Evolutionary conservation across 2,797 vertebrate species (phyloP), one percentile per base, ranked within the genome.

Genomic region (Craterocephalus amniculus): DNA sequence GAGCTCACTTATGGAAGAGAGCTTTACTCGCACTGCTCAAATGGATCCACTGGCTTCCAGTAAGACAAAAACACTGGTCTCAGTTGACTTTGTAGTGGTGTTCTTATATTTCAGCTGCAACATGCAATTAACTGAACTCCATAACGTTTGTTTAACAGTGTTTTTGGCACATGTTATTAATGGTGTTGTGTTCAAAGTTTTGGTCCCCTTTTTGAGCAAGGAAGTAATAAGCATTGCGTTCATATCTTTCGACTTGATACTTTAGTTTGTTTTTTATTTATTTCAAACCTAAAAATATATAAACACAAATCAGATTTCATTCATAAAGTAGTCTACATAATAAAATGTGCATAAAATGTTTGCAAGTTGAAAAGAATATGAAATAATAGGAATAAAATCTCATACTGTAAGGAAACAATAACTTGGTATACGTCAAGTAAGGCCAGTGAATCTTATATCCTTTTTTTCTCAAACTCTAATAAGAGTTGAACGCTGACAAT

Each of bases 1-100:
- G 66, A 79, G 64, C 61, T 81, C 48, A 79, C 40, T 59, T 45
- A 59, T 81, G 66, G 58, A 72, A 18, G 12, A 40, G 9, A 57
- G 34, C 63, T 67, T 27, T 27, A 22, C 49, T 58, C 72, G 74
- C 9, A 2, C 62, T 48, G 57, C 71, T 72, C 59, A 67, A 45
- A 61, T 72, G 20, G 63, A 72, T 58, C 2, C 68, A 36, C 54
- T 66, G 40, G 72, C 76, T 83, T 55, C 29, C 18, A 18, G 24
- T 4, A 4, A 40, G 45, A 58, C 9, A 63, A 58, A 70, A 61
- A 12, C 4, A 35, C n/a, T 31, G 58, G 51, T 83, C 58, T 70
- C 29, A 69, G 54, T 66, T 67, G 73, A 34, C 27, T 69, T 81
- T 67, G 43, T 16, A 57, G 56, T 56, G 18, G 22, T 54, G 12